A percentile compares a stretch with the other conserved stretches of the same genome.
Evolutionary conservation across 2,888 invertebrate genomes (phyloP).

Genomic region (Noctua janthe): DNA sequence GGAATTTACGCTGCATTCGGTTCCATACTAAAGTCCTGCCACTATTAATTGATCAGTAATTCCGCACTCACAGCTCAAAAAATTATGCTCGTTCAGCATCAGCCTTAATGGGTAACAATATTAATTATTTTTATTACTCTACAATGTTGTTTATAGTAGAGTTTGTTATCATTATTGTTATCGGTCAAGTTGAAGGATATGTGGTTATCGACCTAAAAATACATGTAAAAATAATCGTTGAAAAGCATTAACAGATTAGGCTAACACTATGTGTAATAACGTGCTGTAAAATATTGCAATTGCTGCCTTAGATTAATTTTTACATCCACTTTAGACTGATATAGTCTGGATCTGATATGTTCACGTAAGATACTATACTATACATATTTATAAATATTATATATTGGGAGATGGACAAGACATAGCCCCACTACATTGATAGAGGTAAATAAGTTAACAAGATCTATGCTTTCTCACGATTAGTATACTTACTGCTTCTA

Average conservation of each 20-base stretch:
- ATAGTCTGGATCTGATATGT: neutral
- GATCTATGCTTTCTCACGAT: neutral
- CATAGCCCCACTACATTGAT: too few species aligned
- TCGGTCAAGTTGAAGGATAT: slow-evolving; percentile 48
- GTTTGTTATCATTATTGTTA: slow-evolving; percentile 24
- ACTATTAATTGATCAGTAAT: too few species aligned
- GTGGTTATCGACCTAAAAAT: slow-evolving; percentile 4
- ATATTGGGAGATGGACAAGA: neutral
- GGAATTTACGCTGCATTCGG: too few species aligned
- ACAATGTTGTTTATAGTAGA: slow-evolving; percentile 16
- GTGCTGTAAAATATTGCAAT: neutral
- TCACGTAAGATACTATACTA: neutral
- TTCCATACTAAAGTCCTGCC: too few species aligned
- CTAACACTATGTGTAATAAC: neutral
- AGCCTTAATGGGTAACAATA: neutral
- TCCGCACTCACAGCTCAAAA: too few species aligned
- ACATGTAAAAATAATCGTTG: slow-evolving; percentile 25
- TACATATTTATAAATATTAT: neutral
- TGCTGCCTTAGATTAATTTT: neutral
- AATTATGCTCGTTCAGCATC: too few species aligned
- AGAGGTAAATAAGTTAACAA: neutral
- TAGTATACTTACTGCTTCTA: neutral
- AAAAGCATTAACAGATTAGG: slow-evolving; percentile 3
- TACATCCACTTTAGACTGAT: neutral
- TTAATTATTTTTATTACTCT: slow-evolving; percentile 21